Evolutionary conservation across 1,140 invertebrate species (phyloP).

Genomic region (Augochlora pura): DNA sequence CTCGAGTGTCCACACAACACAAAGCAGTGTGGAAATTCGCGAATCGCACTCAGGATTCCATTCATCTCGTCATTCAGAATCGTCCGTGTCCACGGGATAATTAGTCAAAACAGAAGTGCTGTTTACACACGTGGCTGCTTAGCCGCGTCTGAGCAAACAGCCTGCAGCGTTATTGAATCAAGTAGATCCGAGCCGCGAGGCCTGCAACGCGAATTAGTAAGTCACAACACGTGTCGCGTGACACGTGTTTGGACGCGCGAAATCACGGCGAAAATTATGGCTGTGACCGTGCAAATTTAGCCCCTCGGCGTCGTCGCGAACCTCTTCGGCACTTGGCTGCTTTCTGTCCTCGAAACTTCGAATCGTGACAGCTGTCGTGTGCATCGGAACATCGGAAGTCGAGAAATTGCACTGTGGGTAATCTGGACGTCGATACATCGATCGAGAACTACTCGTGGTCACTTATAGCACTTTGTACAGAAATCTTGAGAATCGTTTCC

Average conservation of each 20-base stretch:
- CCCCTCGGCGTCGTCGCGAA: neutral
- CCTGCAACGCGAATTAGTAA: conserved; percentile 21
- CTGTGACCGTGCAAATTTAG: conserved; percentile 45
- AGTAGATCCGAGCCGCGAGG: neutral
- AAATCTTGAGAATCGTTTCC: neutral
- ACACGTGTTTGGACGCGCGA: conserved; percentile 18
- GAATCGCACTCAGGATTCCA: neutral
- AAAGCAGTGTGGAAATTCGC: neutral
- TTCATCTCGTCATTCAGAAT: neutral
- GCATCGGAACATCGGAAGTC: conserved; percentile 49
- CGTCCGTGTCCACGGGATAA: conserved; percentile 2
- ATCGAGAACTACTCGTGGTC: neutral
- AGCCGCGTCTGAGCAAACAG: conserved; percentile 15
- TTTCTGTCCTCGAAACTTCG: neutral
- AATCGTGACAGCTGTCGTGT: conserved; percentile 19
- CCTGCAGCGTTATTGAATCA: conserved; percentile 9
- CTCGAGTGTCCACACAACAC: no score
- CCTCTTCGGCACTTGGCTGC: conserved; percentile 9
- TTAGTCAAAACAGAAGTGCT: conserved; percentile 17
- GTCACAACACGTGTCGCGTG: conserved; percentile 26
- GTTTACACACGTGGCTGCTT: conserved; percentile 38
- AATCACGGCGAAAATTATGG: conserved; percentile 31
- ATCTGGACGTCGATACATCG: neutral
- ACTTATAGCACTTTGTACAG: neutral
- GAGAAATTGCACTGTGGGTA: conserved; percentile 6